These are phyloP conservation scores for Drusus annulatus DNA, from an alignment of 1,140 invertebrate species.

Conservation along the genomic window DNA sequence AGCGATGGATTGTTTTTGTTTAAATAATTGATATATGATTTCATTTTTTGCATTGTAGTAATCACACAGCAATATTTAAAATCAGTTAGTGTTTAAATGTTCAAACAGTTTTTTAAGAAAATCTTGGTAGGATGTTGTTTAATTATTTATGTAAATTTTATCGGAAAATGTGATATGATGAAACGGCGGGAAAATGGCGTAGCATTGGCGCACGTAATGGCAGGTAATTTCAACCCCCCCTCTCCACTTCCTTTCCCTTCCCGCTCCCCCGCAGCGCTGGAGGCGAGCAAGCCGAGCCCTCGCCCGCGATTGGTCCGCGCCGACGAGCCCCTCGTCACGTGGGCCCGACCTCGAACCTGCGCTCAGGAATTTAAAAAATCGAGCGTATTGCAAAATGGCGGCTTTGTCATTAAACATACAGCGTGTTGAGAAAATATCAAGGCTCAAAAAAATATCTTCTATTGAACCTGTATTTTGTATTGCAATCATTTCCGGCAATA, in stretches of 20 bases:
- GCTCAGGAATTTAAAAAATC: conserved; percentile 28
- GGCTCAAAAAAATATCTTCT: neutral
- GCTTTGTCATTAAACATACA: neutral
- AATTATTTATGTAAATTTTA: neutral
- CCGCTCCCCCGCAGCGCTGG: too few relatives aligned
- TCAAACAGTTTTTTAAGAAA: neutral
- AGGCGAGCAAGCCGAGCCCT: conserved; percentile 15
- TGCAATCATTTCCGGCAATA: conserved; percentile 15
- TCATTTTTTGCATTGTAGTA: neutral
- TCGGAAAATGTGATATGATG: neutral
- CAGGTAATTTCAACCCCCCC: conserved; percentile 16
- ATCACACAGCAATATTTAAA: neutral
- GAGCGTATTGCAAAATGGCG: conserved; percentile 25
- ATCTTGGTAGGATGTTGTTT: neutral
- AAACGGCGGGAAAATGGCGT: conserved; percentile 10
- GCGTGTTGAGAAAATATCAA: conserved; percentile 11
- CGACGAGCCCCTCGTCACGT: conserved; percentile 31
- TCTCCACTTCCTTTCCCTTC: neutral
- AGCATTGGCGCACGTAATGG: neutral
- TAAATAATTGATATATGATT: neutral
- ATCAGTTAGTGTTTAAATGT: neutral
- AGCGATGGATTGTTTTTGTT: neutral
- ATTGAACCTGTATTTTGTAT: neutral
- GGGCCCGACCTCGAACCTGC: conserved; percentile 10
- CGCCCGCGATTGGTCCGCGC: conserved; percentile 5